Conservation (phyloP, 2,797 vertebrate genomes). For the Rhinatrema bivittatum region DNA sequence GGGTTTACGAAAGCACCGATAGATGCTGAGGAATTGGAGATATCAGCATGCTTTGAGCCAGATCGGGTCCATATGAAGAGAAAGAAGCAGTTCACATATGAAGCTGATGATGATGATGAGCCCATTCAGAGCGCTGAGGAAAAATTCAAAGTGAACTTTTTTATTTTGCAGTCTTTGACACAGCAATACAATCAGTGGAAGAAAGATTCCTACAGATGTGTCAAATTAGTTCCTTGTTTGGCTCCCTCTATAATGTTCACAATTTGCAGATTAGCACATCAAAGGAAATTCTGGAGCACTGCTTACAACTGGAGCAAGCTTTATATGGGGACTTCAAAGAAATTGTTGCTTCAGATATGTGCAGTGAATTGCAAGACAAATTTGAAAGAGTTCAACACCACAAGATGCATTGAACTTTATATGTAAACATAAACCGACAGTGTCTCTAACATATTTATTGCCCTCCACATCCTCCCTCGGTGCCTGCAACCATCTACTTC, state of each 20-base stretch:
- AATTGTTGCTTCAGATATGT: neutral
- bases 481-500: too few relatives aligned
- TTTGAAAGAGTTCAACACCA: neutral
- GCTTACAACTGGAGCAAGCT: neutral
- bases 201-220: neutral
- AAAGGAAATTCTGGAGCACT: neutral
- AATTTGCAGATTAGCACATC: neutral
- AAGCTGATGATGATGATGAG: too few relatives aligned
- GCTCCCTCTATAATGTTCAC: neutral
- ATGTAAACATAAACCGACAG: neutral
- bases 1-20: neutral
- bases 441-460: too few relatives aligned
- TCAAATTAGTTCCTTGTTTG: neutral
- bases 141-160: neutral
- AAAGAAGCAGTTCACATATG: too few relatives aligned
- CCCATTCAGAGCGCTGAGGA: neutral
- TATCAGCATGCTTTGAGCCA: too few relatives aligned
- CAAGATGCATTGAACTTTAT: neutral
- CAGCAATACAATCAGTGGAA: neutral
- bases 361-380: neutral
- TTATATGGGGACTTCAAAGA: neutral
- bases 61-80: too few relatives aligned
- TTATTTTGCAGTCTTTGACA: neutral
- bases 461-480: neutral
- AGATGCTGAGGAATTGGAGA: neutral